Base-by-base conservation (phyloP, 2,797 vertebrate species). In the Clarias pachynema region DNA sequence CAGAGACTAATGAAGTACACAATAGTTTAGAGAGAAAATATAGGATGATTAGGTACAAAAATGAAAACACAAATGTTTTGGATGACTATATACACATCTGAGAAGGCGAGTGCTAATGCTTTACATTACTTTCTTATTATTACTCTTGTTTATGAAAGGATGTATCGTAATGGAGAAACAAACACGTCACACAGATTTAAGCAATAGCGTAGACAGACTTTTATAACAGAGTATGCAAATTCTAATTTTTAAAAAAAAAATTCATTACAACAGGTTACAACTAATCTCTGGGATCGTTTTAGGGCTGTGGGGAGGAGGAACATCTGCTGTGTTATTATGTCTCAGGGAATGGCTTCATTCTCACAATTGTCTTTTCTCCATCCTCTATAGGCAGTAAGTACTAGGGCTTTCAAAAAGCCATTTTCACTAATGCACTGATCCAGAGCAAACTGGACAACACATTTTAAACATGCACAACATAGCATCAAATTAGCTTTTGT, bases 191-290 rank as follows among this genome's bases (percentile, higher is more conserved):
- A 80, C 56, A 86, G 56, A 83, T 10, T 65, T 8, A 53, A 20
- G 65, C 73, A 84, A 84, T 85, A 89, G 89, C 88, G 81, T 82
- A 87, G 57, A 84, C 83, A 81, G 89, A 90, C 82, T 14, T 87
- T 92, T 22, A 59, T 82, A 90, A 89, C 87, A 15, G 73, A 89
- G 90, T 92, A 91, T 79, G 84, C 79, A 91, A 86, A 89, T 85
- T 93, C 74, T 87, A 81, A 82, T n/a, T n/a, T n/a, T n/a, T n/a
- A 90, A 89, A 87, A 24, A 12, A 89, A 91, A 86, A 93, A 92
- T 94, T 95, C 90, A 94, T 95, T 94, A 93, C 91, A 85, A 92
- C 91, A 93, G 90, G 93, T 94, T 93, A 94, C 94, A 94, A 91
- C 93, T 89, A 94, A 94, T 93, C 89, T 93, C 90, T 90, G 91